These are phyloP conservation scores for Periophthalmus magnuspinnatus DNA, from an alignment of 2,797 vertebrate species.

Conservation along the genomic window DNA sequence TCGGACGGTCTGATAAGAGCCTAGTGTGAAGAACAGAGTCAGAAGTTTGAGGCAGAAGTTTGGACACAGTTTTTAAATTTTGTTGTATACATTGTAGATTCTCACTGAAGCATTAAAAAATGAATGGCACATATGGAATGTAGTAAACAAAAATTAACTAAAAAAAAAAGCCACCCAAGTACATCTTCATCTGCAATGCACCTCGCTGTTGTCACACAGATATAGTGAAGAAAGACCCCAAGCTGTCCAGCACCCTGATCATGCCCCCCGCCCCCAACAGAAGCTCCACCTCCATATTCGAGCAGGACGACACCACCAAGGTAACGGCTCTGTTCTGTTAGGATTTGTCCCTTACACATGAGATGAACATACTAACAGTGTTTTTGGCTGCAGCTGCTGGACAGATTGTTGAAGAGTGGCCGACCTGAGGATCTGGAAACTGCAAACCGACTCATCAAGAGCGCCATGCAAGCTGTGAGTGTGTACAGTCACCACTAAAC, in stretches of 20 bases:
- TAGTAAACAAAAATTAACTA: too few species aligned
- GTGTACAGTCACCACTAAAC: background rate
- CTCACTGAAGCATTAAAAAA: too few species aligned
- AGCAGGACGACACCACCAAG: conserved; percentile 88
- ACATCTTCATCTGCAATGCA: background rate
- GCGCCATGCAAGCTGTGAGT: conserved; percentile 83
- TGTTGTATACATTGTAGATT: too few species aligned
- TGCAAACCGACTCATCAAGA: conserved; percentile 91
- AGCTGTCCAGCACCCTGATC: conserved; percentile 77
- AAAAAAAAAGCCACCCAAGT: too few species aligned
- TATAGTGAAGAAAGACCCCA: conserved; percentile 87
- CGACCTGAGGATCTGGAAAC: conserved; percentile 85
- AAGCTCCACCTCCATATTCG: conserved; percentile 84
- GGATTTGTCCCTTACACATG: too few species aligned
- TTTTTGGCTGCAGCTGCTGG: conserved; percentile 76
- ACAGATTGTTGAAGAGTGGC: conserved; percentile 82
- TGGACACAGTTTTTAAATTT: too few species aligned
- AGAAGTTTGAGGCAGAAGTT: too few species aligned
- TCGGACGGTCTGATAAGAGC: too few species aligned
- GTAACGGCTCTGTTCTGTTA: conserved; percentile 47
- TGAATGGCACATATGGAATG: too few species aligned
- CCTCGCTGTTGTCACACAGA: conserved; percentile 64
- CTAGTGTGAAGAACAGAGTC: too few species aligned
- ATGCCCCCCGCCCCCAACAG: conserved; percentile 85
- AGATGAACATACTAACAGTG: background rate